Base-by-base conservation (phyloP, 2,113 vertebrate genomes). In the Psilopsiagon aurifrons region DNA sequence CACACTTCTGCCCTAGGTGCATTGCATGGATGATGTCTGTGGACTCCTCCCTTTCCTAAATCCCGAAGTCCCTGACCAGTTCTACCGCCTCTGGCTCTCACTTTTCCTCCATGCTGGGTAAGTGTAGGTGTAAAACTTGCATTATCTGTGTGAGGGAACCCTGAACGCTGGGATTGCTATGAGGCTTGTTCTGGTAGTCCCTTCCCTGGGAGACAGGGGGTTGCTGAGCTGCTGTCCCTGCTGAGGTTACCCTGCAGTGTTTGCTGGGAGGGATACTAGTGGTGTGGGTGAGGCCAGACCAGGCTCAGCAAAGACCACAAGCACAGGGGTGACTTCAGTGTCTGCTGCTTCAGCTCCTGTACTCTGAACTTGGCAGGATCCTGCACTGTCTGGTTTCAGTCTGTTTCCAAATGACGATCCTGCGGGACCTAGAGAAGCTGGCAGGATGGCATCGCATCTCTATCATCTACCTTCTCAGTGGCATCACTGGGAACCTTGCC, bases 11-110 rank as follows among this genome's bases (percentile, higher is more conserved):
- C 64, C 68, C 22, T 95, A 99, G 99, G 99, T 99, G 78, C 99
- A 99, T 97, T 99, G 99, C 97, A 99, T 99, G 99, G 99, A 99
- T 74, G 99, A 99, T 1, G 99, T 99, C 54, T 99, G 99, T 63
- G 99, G 99, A 79, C 99, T 99, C 68, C 98, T 99, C 92, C 99
- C 99, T 91, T 99, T 99, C 97, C 98, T 99, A 89, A 99, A 99
- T 95, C 99, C 99, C 0, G 99, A 99, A 96, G 98, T 99, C 94
- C 99, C 99, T 41, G 99, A 99, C 98, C 99, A 99, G 98, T 99
- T 99, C 97, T 99, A 99, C 97, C 98, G 99, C 90, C 98, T 99
- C 77, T 99, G 99, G 99, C 98, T 99, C 78, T 99, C 99, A 0
- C 99, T 99, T 79, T 99, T 99, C 98, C 98, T 99, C 43, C 99